Evolutionary conservation across 1,140 invertebrate genomes (phyloP), one percentile per base, ranked within the genome.

Genomic region (Zaprionus ghesquierei): DNA sequence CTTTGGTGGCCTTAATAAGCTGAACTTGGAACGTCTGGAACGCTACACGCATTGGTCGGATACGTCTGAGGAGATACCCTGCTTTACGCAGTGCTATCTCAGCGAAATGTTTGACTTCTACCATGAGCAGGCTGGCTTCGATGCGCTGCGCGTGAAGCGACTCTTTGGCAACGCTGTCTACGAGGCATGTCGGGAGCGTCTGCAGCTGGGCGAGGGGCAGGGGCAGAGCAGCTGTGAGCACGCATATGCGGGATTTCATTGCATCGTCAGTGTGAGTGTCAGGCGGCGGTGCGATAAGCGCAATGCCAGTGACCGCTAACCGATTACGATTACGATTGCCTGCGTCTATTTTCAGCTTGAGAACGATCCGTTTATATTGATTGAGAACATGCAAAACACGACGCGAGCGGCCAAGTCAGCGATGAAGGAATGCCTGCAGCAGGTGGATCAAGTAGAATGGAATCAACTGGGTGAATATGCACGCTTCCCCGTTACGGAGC

Each of bases 191-290:
- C 59, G 50, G 5, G 22, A 58, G 2, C 79, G 76, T n/a, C 53
- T 91, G 20, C n/a, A 68, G 27, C 29, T 70, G 41, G 31, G 41
- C 2, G 13, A n/a, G n/a, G n/a, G 38, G 0, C 56, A 58, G 2
- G 20, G 12, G 1, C 27, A 61, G 9, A 79, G 84, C 56, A 82
- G 62, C 33, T 91, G 90, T 49, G 62, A 77, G 20, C 74, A 82
- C 25, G 90, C 90, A 23, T 91, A 85, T 64, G 73, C 51, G 41
- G 90, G 82, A 27, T 91, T 91, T 49, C 90, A 91, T 50, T 91
- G 90, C 50, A 60, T 91, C 58, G 74, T 76, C 31, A 89, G 66
- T 23, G 90, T 91, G 69, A 90, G 90, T 89, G 23, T 15, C 15
- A 41, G n/a, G 8, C n/a, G 5, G 1, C 35, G 6, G 8, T 0